phyloP scores from a whole-genome alignment of 2,797 vertebrate genomes.

The Galago senegalensis region DNA sequence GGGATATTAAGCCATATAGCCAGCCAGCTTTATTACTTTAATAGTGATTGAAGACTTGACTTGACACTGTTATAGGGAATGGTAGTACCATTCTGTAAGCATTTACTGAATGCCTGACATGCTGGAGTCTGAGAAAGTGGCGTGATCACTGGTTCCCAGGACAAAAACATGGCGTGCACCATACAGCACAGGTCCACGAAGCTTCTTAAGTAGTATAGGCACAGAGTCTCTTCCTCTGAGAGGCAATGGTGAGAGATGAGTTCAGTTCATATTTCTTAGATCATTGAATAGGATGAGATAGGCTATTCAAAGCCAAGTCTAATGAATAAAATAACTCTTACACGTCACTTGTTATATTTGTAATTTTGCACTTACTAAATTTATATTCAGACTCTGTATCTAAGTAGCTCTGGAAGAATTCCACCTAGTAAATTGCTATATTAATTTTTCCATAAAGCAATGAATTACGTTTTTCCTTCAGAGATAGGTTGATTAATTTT shows the following conservation, averaged over 20 bases:
- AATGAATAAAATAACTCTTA: slow-evolving; percentile 36
- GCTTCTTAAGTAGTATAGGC: background rate
- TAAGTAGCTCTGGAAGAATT: slow-evolving; percentile 29
- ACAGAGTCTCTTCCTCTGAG: background rate
- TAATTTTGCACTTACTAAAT: slow-evolving; percentile 24
- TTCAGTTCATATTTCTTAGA: slow-evolving; percentile 37
- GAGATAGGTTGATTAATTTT: slow-evolving; percentile 51
- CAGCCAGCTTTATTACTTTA: slow-evolving; percentile 46
- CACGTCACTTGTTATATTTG: slow-evolving; percentile 17
- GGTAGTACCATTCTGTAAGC: background rate
- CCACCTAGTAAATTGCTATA: background rate
- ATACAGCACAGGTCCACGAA: background rate
- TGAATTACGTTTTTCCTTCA: slow-evolving; percentile 34
- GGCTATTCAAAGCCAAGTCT: slow-evolving; percentile 44
- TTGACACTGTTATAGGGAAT: slow-evolving; percentile 18
- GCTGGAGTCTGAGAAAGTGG: background rate
- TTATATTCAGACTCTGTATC: background rate
- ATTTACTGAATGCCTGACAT: slow-evolving; percentile 10
- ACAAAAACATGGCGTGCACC: slow-evolving; percentile 6
- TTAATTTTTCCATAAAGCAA: slow-evolving; percentile 42
- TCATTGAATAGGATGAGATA: slow-evolving; percentile 37
- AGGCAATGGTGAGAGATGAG: background rate
- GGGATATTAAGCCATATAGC: slow-evolving; percentile 1
- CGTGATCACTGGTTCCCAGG: background rate
- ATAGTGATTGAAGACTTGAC: slow-evolving; percentile 43